Evolutionary conservation across 2,888 invertebrate species (phyloP), one percentile per base, ranked within the genome.

Genomic region (Tholera decimalis): DNA sequence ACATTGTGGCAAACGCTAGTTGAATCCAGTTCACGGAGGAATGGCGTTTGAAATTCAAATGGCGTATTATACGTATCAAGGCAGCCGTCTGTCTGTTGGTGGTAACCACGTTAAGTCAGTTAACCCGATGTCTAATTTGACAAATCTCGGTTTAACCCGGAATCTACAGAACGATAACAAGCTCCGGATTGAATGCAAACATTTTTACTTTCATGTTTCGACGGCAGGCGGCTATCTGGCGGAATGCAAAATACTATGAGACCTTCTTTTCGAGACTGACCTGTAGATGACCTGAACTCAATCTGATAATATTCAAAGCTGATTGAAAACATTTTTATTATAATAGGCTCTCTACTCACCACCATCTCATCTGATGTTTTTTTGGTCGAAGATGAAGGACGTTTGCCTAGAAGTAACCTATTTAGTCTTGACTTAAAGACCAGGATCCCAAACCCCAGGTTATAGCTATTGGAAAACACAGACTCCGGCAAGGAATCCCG

Each of bases 21-120:
- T 74, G 72, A 76, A 82, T 75, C 72, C 79, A 75, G 73, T 82
- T 80, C 78, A 77, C 79, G 69, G 60, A 51, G 69, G 76, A 77
- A 65, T 68, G 70, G 60, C 73, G 82, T 88, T 88, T 85, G 86
- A 85, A 85, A 88, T 88, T 89, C 89, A 88, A 89, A 89, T 88
- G 77, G 83, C 84, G 77, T 81, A 85, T 85, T 85, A 86, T 85
- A 87, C 85, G 84, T 82, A 83, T 84, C 81, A 80, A 79, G 71
- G 78, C 69, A 79, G 73, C 77, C 77, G 85, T 81, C 86, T 86
- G 87, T 84, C 85, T 84, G 85, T 83, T 78, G 79, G 79, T 78
- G 82, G 77, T 88, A 88, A 88, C 85, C 84, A 71, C 76, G 82
- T 88, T 88, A 87, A 79, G 50, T 59, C 77, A 79, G 82, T 85